Evolutionary conservation across 35 echinoderm and acorn worm genomes (phyloP).

Genomic region (Heliocidaris erythrogramma): DNA sequence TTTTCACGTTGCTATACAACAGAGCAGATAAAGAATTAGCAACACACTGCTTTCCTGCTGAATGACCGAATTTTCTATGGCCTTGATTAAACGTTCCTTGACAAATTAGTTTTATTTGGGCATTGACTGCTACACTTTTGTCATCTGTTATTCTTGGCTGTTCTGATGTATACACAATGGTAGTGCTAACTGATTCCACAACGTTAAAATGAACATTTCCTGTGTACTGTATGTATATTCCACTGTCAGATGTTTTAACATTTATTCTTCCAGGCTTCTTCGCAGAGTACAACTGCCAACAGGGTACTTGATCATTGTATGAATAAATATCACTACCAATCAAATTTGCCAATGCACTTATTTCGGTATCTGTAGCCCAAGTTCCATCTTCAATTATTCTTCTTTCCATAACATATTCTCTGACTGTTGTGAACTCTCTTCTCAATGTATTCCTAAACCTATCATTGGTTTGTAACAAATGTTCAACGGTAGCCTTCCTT

Average conservation of each 20-base stretch:
- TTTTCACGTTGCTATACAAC: too few species aligned
- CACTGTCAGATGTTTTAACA: background rate
- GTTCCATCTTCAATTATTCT: conserved; percentile 46
- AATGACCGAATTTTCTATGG: background rate
- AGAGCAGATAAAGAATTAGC: too few species aligned
- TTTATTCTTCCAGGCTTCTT: conserved; percentile 33
- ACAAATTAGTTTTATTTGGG: background rate
- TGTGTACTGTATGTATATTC: conserved; percentile 27
- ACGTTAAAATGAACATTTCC: conserved; percentile 46
- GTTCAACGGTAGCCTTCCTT: conserved; percentile 41
- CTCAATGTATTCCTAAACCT: conserved; percentile 6
- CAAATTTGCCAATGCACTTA: conserved; percentile 58
- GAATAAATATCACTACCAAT: conserved; percentile 17
- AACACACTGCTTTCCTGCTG: background rate
- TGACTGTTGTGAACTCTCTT: background rate
- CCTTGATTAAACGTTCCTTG: background rate
- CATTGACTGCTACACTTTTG: background rate
- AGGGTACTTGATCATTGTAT: background rate
- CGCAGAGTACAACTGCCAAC: conserved; percentile 28
- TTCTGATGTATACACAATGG: background rate
- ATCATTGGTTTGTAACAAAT: conserved; percentile 20
- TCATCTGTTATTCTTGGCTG: background rate
- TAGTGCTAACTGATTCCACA: background rate
- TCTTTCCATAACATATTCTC: conserved; percentile 33
- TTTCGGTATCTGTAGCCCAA: conserved; percentile 30